These are phyloP conservation scores for Drosophila pachea DNA, from an alignment of 1,140 invertebrate genomes.

Conservation along the genomic window DNA sequence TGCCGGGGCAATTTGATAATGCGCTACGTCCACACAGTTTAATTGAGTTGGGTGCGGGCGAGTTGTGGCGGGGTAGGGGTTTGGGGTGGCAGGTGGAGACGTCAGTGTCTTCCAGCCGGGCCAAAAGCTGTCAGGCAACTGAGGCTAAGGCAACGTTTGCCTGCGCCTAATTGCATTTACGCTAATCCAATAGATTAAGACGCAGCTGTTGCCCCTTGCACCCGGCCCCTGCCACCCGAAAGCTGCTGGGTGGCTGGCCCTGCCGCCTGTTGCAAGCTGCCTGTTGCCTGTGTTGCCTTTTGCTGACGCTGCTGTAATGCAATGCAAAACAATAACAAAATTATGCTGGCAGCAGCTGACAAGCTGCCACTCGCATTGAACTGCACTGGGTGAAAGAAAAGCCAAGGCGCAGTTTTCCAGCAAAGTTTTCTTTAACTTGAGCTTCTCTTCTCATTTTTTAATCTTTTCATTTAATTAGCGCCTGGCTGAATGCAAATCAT, in stretches of 20 bases:
- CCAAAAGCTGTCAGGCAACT: slow-evolving; percentile 29
- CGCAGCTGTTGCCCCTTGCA: slow-evolving; percentile 42
- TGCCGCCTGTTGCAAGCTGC: slow-evolving; percentile 5
- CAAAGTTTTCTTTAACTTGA: background rate
- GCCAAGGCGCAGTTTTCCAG: background rate
- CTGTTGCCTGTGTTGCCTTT: slow-evolving; percentile 14
- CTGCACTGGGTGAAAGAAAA: slow-evolving; percentile 9
- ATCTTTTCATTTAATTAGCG: slow-evolving; percentile 23
- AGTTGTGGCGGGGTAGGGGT: too few species aligned
- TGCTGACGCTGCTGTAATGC: slow-evolving; percentile 36
- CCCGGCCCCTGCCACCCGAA: too few species aligned
- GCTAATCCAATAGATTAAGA: slow-evolving; percentile 73
- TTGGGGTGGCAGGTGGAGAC: background rate
- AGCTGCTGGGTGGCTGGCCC: slow-evolving; percentile 6
- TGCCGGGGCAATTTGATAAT: slow-evolving; percentile 42
- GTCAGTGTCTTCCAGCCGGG: slow-evolving; percentile 8
- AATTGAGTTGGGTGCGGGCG: slow-evolving; percentile 58
- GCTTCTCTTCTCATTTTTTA: background rate
- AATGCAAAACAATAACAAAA: slow-evolving; percentile 74
- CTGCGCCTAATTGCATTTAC: slow-evolving; percentile 65
- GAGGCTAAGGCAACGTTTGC: slow-evolving; percentile 47
- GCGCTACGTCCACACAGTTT: slow-evolving; percentile 45
- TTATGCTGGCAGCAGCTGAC: slow-evolving; percentile 58
- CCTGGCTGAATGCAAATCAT: slow-evolving; percentile 33
- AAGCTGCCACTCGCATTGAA: slow-evolving; percentile 43